Evolutionary conservation across 2,888 invertebrate genomes (phyloP).

Genomic region (Podotricha telesiphe): DNA sequence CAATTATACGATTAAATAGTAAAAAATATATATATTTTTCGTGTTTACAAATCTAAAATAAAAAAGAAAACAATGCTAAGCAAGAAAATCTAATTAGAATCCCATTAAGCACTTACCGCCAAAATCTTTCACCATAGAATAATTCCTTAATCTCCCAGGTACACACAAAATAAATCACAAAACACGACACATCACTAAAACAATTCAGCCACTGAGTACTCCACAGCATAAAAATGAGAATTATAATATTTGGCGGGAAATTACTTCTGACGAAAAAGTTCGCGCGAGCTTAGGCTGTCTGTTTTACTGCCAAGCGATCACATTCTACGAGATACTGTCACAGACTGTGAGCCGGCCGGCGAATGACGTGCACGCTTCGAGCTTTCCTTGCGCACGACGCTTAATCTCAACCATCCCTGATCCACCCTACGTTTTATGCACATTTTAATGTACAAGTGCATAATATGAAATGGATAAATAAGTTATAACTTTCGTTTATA

Average conservation of each 20-base stretch:
- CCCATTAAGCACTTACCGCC: conserved; percentile 41
- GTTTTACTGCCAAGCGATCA: conserved; percentile 56
- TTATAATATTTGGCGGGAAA: conserved; percentile 70
- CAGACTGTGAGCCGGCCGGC: conserved; percentile 72
- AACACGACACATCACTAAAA: conserved; percentile 52
- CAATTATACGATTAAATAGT: background rate
- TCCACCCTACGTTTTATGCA: conserved; percentile 54
- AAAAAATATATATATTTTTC: background rate
- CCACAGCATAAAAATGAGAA: conserved; percentile 42
- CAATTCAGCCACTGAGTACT: conserved; percentile 56
- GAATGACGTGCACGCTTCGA: conserved; percentile 48
- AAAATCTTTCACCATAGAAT: conserved; percentile 29
- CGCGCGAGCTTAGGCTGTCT: conserved; percentile 49
- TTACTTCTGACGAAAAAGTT: conserved; percentile 72
- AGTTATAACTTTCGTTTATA: background rate
- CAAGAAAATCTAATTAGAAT: conserved; percentile 31
- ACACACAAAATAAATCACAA: conserved; percentile 49
- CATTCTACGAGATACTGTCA: conserved; percentile 54
- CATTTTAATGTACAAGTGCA: conserved; percentile 33
- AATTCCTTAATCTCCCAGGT: conserved; percentile 56
- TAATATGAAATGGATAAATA: conserved; percentile 11
- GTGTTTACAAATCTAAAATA: background rate
- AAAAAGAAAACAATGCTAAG: background rate
- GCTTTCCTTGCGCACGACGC: conserved; percentile 67
- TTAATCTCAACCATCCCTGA: conserved; percentile 54